Base-by-base conservation (phyloP, 1,140 invertebrate genomes). In the Eupristina koningsbergeri region DNA sequence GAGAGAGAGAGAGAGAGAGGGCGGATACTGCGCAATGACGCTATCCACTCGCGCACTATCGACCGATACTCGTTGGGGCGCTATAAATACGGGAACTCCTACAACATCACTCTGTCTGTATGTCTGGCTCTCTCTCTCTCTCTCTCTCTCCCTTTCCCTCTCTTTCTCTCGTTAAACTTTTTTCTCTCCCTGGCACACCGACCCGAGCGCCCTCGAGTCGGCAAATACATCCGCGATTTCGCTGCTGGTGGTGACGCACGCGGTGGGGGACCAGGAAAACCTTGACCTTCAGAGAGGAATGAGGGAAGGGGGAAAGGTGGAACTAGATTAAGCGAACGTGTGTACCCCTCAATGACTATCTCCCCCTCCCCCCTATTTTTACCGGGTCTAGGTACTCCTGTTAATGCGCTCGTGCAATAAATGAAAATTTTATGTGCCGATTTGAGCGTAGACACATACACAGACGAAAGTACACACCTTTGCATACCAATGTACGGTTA, bases 291-390 rank as follows among this genome's bases (percentile, higher is more conserved):
- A 50, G 74, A 63, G 7, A 31, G 67, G 61, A 79, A 61, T 36
- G 61, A 78, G 50, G 8, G 75, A 47, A 45, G 71, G 50, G 8
- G 75, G 39, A 64, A 58, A 64, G 80, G 39, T 64, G 71, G 71
- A 85, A 85, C 84, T 75, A 80, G 77, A 73, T 39, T 39, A 61
- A 77, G 36, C n/a, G n/a, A n/a, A n/a, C n/a, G n/a, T n/a, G n/a
- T 64, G 64, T 39, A 50, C 34, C 19, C 77, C 64, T 34, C 50
- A 53, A 7, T 64, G 39, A 73, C 22, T n/a, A 19, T 58, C 64
- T 31, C 76, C 34, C 73, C 34, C 64, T 75, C 76, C 22, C 15
- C n/a, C 64, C 29, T 47, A 58, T 67, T 8, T 31, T n/a, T 50
- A 50, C 9, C 9, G 26, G 53, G 5, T 9, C 22, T 58, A 26